These are phyloP conservation scores for Erinaceus europaeus DNA, from an alignment of 2,113 vertebrate genomes.

Conservation along the genomic window DNA sequence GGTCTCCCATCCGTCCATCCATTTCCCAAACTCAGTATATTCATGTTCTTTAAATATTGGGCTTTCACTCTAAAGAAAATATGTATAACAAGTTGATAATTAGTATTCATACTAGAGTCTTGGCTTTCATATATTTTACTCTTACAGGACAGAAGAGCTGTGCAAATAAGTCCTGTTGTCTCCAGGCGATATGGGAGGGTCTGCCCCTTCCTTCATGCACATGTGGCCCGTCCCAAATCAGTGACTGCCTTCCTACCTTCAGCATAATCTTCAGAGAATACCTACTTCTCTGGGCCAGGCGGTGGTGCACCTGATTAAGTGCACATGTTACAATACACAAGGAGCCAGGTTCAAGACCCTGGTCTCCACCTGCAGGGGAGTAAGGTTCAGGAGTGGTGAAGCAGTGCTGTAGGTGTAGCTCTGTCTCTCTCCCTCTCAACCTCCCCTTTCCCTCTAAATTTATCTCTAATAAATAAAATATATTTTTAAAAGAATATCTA, in stretches of 20 bases:
- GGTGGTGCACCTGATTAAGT: too few relatives aligned
- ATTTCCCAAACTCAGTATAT: constrained; percentile 85
- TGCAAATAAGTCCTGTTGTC: fast-evolving
- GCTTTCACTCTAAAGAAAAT: constrained; percentile 71
- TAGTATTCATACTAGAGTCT: too few relatives aligned
- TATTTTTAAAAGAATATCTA: background rate
- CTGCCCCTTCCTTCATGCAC: too few relatives aligned
- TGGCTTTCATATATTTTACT: background rate
- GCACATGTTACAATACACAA: too few relatives aligned
- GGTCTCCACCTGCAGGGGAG: too few relatives aligned
- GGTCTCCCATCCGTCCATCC: constrained; percentile 90
- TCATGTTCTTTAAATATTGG: constrained; percentile 77
- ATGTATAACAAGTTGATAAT: fast-evolving
- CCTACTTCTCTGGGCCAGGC: background rate
- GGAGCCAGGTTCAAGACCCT: too few relatives aligned
- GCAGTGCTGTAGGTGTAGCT: too few relatives aligned
- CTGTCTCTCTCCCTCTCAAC: too few relatives aligned
- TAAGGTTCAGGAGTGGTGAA: too few relatives aligned
- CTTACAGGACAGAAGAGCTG: fast-evolving
- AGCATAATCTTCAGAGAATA: background rate
- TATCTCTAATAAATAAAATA: too few relatives aligned
- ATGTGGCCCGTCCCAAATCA: too few relatives aligned
- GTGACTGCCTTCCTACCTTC: fast-evolving
- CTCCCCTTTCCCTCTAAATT: too few relatives aligned
- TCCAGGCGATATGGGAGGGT: fast-evolving